Evolutionary conservation across 2,113 vertebrate genomes (phyloP), one percentile per base, ranked within the genome.

Genomic region (Ornithorhynchus anatinus): DNA sequence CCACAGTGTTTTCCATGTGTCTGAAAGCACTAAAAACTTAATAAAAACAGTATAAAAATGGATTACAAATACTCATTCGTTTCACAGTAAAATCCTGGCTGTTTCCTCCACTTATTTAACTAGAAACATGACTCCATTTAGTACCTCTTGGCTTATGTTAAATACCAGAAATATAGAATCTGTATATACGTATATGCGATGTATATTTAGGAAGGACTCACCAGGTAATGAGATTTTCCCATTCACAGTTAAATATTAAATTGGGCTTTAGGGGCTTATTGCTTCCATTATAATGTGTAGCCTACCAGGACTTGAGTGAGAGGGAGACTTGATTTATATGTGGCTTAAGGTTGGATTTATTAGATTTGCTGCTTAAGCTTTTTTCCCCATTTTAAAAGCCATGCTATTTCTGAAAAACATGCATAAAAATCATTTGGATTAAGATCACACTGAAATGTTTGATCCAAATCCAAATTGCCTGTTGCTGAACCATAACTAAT

Each of bases 391-490:
- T 35, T 29, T 36, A 31, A 82, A 70, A 61, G 25, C 37, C 44
- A 11, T 57, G 4, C 1, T 56, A 1, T 53, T 75, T 75, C 40
- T 76, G 52, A 45, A 53, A 68, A 79, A 15, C 54, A 51, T 40
- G 6, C 27, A 39, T 22, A 50, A 52, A 52, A 76, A 17, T 54
- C 31, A 56, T 22, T 50, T 80, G 48, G 5, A 15, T 56, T 37
- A 47, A 62, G 29, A 57, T 81, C 25, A 20, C 15, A 35, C 14
- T 10, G 16, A 81, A 75, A 20, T 48, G 10, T 45, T 78, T 81
- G 59, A 36, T 67, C 54, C 22, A 36, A 57, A 44, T 43, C 51
- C 29, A 70, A 59, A 75, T 65, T 70, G 59, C 27, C 12, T 75
- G 1, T 42, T 80, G 8, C 20, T 48, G 10, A 47, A 59, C 73